Base-by-base conservation (phyloP, 2,113 vertebrate genomes). In the Circaetus gallicus region DNA sequence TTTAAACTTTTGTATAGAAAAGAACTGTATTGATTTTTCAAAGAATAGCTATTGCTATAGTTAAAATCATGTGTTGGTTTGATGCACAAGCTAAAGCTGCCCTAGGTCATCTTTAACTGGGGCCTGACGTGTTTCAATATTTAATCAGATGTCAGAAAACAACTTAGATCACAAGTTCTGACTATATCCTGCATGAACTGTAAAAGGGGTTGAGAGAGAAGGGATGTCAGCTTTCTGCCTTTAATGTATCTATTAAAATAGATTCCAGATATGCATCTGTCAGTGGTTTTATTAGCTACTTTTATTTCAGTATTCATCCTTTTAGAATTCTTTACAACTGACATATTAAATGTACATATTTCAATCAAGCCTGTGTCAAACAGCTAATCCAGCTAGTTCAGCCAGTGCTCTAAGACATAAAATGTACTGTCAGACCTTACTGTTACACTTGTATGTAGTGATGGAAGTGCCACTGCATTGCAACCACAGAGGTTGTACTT, bases 131-230 rank as follows among this genome's bases (percentile, higher is more conserved):
- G 45, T 81, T 94, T 93, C 62, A 81, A 4, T 89, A 83, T 62
- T 82, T 92, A 93, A 90, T 70, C 85, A 79, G 86, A 65, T 72
- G 69, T 91, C 83, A 91, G 65, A 93, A 93, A 88, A 92, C 72
- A 88, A 79, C 42, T 61, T 47, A 8, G 72, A 86, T 89, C 49
- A 61, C 67, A 86, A 81, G 29, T 86, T 90, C 70, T 63, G 42
- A 83, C 50, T 56, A 84, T 34, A 63, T 40, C 26, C 67, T 59
- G 32, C 47, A 43, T 55, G 50, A 94, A 84, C 63, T 56, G 63
- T 92, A 80, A 45, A 74, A 21, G 15, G 28, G 5, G 13, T 49
- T 77, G 67, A 86, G 49, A 24, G 25, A 63, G 28, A 52, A 80
- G 9, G 45, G 89, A 81, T 86, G 80, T 86, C 74, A 94, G 80